phyloP scores from a whole-genome alignment of 2,797 vertebrate species.

The Gadopsis marmoratus region DNA sequence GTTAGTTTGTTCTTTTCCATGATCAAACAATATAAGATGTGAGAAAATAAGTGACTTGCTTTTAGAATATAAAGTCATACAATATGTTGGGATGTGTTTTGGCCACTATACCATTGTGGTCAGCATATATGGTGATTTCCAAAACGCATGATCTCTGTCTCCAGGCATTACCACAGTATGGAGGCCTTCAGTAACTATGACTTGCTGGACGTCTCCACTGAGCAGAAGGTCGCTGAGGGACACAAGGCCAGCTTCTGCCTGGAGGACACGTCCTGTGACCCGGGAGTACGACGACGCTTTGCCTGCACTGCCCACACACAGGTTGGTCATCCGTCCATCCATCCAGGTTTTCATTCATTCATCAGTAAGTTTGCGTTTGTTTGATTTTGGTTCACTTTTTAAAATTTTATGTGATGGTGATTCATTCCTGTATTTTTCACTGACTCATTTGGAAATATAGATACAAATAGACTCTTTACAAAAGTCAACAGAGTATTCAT shows the following conservation, averaged over 20 bases:
- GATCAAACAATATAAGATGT: neutral
- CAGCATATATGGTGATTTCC: neutral
- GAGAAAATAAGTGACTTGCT: neutral
- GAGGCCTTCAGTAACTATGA: slow-evolving; percentile 90
- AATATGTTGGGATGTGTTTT: too few relatives aligned
- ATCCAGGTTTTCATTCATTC: neutral
- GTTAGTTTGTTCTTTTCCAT: too few relatives aligned
- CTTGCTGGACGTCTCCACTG: slow-evolving; percentile 81
- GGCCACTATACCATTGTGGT: too few relatives aligned
- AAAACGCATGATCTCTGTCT: neutral
- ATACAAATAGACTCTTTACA: neutral
- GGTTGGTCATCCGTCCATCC: slow-evolving; percentile 48
- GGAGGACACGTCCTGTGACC: slow-evolving; percentile 88
- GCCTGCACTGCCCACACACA: slow-evolving; percentile 88
- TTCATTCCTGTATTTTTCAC: neutral
- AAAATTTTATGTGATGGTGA: neutral
- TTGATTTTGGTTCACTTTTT: neutral
- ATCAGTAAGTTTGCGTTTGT: too few relatives aligned
- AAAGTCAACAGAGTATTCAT: neutral
- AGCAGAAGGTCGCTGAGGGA: slow-evolving; percentile 86
- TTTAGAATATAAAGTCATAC: too few relatives aligned
- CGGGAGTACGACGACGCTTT: slow-evolving; percentile 82
- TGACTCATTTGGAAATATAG: neutral
- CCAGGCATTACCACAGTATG: slow-evolving; percentile 90
- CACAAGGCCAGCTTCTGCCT: slow-evolving; percentile 91